Percentiles rank a stretch among this genome's conserved stretches.
These are phyloP conservation scores for Smutsia gigantea DNA, from an alignment of 2,797 vertebrate species.

Conservation along the genomic window DNA sequence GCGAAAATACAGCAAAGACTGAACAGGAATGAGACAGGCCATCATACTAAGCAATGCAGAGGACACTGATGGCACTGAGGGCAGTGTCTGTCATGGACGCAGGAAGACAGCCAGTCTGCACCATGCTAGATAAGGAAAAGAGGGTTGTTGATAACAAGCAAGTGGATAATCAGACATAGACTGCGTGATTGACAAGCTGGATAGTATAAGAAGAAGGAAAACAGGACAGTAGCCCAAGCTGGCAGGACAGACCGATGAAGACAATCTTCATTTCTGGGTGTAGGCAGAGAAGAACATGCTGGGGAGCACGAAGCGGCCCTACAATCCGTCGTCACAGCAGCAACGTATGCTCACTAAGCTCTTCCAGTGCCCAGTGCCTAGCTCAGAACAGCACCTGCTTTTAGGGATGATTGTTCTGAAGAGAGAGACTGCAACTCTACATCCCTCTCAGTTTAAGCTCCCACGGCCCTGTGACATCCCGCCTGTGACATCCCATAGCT, in stretches of 20 bases:
- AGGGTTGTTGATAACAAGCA: rapidly evolving
- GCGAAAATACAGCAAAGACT: not conserved
- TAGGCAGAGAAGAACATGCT: not conserved
- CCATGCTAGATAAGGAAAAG: rapidly evolving
- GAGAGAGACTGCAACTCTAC: too few relatives aligned
- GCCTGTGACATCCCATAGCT: not conserved
- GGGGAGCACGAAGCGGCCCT: not conserved
- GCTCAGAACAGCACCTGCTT: rapidly evolving
- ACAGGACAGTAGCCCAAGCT: not conserved
- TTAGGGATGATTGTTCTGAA: rapidly evolving
- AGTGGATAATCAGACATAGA: rapidly evolving
- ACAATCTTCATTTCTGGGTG: not conserved
- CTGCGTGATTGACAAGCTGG: not conserved
- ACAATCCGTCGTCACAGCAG: rapidly evolving
- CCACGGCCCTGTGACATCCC: not conserved
- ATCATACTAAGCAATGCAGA: rapidly evolving
- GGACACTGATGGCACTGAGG: rapidly evolving
- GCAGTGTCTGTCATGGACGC: not conserved
- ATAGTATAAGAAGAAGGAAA: not conserved
- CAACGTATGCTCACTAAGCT: rapidly evolving
- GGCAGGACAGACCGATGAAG: too few relatives aligned
- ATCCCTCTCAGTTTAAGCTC: not conserved
- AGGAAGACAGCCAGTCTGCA: not conserved
- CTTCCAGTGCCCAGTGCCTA: not conserved
- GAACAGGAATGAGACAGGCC: too few relatives aligned